Evolutionary conservation across 1,140 invertebrate genomes (phyloP), one percentile per base, ranked within the genome.

Genomic region (Aradophagus sp.): DNA sequence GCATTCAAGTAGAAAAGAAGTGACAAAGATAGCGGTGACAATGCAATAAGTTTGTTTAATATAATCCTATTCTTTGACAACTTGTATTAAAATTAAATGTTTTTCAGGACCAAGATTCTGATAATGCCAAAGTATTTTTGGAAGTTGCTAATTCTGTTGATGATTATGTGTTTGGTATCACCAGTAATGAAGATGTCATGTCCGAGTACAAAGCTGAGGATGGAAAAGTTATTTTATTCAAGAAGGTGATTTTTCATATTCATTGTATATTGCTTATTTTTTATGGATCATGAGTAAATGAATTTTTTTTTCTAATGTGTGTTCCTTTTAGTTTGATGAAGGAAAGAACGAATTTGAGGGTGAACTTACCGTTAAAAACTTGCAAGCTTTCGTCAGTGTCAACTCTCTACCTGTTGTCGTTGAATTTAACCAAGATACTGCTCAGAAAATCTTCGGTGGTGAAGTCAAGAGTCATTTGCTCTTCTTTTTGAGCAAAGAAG

Each of bases 391-490:
- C 88, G 89, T 99, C 58, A 86, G 89, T 65, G 86, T 91, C 11
- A 92, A 99, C 78, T 91, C 94, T 55, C 86, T 99, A 77, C 97
- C 98, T 39, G 85, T 97, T 35, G 91, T 99, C 74, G 93, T 98
- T 45, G 97, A 99, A 84, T 99, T 99, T 88, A 99, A 96, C 71
- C 97, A 98, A 75, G 94, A 98, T 84, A 98, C 95, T 20, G 98
- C 97, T 3, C 91, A 93, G 73, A 99, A 99, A 86, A 98, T 99
- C 82, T 99, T 99, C 83, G 95, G 96, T 73, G 98, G 98, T 71
- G 94, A 97, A 52, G 95, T 99, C 82, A 99, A 99, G 87, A 94
- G 91, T 69, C 98, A 99, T 83, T 89, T 99, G 56, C 88, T 99
- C 36, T 81, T 99, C 41, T 99, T 99, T 89, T 87, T 98, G 35